Conservation (phyloP, 1,140 invertebrate species). For the Drosophila eugracilis region DNA sequence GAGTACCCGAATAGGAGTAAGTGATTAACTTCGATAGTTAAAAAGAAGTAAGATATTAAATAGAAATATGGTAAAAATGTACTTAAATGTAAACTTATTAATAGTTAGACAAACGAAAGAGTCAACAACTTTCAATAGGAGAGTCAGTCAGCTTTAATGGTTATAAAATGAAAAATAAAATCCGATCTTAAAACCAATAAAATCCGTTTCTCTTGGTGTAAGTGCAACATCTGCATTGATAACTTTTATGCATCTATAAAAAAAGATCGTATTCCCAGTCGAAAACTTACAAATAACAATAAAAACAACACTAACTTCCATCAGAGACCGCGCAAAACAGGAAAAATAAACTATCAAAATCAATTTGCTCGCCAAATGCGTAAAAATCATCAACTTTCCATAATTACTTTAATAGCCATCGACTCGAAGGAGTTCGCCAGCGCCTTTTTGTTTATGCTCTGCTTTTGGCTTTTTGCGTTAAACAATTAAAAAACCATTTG, state of each 20-base stretch:
- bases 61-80: too few relatives aligned
- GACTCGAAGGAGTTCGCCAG: too few relatives aligned
- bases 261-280: too few relatives aligned
- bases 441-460: constrained; percentile 4
- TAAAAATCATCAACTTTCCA: constrained; percentile 36
- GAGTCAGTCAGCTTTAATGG: too few relatives aligned
- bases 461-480: background rate
- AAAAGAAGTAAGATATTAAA: too few relatives aligned
- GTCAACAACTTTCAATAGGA: too few relatives aligned
- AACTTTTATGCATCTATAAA: constrained; percentile 2
- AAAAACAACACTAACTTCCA: constrained; percentile 3
- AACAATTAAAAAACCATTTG: constrained; percentile 57
- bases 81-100: background rate
- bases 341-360: constrained; percentile 23
- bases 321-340: background rate
- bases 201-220: constrained; percentile 7
- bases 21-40: too few relatives aligned
- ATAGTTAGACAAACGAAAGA: too few relatives aligned
- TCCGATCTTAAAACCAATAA: too few relatives aligned
- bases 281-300: background rate
- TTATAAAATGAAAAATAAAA: too few relatives aligned
- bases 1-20: too few relatives aligned
- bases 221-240: background rate
- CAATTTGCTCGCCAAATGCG: constrained; percentile 41
- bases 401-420: constrained; percentile 38